These are phyloP conservation scores for Yoshiicerus persimilis DNA, from an alignment of 1,140 invertebrate species.

Conservation along the genomic window DNA sequence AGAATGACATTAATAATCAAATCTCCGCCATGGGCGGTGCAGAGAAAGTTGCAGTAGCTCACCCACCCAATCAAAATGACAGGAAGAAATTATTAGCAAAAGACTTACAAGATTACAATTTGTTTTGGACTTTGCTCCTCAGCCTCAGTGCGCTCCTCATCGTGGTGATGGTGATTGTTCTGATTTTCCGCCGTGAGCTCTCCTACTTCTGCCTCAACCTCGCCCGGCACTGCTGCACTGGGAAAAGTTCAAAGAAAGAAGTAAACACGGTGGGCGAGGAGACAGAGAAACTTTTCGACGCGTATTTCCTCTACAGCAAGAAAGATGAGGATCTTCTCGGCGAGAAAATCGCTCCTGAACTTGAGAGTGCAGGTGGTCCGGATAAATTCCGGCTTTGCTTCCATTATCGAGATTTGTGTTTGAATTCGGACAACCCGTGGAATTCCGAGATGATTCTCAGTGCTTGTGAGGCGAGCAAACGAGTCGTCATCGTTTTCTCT, in stretches of 20 bases:
- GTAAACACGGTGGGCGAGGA: neutral
- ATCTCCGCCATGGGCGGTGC: slow-evolving; percentile 25
- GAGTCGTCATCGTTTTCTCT: slow-evolving; percentile 76
- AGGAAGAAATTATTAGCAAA: neutral
- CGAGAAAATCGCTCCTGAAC: slow-evolving; percentile 75
- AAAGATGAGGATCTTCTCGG: slow-evolving; percentile 88
- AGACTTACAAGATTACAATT: slow-evolving; percentile 9
- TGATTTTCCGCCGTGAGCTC: slow-evolving; percentile 29
- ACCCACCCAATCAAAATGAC: neutral
- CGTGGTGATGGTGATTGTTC: slow-evolving; percentile 20
- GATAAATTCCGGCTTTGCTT: slow-evolving; percentile 76
- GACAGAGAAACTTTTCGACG: slow-evolving; percentile 81
- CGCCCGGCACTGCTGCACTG: neutral
- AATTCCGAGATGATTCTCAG: slow-evolving; percentile 40
- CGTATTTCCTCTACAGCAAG: slow-evolving; percentile 87
- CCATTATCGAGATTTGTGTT: slow-evolving; percentile 56
- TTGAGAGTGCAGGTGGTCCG: slow-evolving; percentile 63
- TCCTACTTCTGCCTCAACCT: neutral
- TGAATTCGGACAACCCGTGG: slow-evolving; percentile 43
- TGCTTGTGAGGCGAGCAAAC: slow-evolving; percentile 35
- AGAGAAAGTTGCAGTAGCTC: slow-evolving; percentile 14
- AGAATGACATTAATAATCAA: slow-evolving; percentile 32
- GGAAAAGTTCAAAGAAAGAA: neutral
- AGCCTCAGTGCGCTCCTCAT: slow-evolving; percentile 4
- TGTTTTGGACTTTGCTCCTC: slow-evolving; percentile 23